Evolutionary conservation across 2,113 vertebrate species (phyloP).

Genomic region (Triplophysa siluroides): DNA sequence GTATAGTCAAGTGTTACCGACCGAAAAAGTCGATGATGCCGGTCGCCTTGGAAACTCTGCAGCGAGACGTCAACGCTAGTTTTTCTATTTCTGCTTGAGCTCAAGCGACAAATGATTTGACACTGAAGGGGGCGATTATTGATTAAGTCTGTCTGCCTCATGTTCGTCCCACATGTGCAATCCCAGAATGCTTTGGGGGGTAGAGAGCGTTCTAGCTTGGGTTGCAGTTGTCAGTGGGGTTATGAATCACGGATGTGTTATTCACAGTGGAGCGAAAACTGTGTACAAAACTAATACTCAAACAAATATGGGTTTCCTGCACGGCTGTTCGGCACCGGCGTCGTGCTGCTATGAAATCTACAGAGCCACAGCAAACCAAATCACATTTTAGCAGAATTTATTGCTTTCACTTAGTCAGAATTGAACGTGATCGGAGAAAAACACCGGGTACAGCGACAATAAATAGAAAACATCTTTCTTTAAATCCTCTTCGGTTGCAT

Average conservation of each 20-base stretch:
- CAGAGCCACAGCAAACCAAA: too few species aligned
- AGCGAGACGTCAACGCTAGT: background rate
- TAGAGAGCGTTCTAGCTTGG: slow-evolving; percentile 41
- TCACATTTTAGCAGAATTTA: too few species aligned
- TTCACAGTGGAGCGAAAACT: background rate
- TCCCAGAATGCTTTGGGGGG: slow-evolving; percentile 57
- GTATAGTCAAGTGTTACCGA: background rate
- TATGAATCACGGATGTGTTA: slow-evolving; percentile 1
- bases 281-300: too few species aligned
- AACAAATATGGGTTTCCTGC: too few species aligned
- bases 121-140: slow-evolving; percentile 63
- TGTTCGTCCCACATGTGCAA: slow-evolving; percentile 43
- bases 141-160: slow-evolving; percentile 54
- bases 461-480: too few species aligned
- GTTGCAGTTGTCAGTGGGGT: slow-evolving; percentile 56
- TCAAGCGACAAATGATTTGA: background rate
- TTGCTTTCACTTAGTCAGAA: too few species aligned
- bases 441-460: too few species aligned
- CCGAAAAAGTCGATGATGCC: background rate
- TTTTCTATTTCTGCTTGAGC: slow-evolving; percentile 19
- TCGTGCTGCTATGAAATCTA: too few species aligned
- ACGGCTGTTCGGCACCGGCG: too few species aligned
- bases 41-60: slow-evolving; percentile 23
- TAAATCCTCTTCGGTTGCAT: too few species aligned
- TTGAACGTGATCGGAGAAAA: too few species aligned